A percentile compares a stretch with the other conserved stretches of the same genome.
Evolutionary conservation across 2,113 vertebrate genomes (phyloP).

Genomic region (Eulacestoma nigropectus): DNA sequence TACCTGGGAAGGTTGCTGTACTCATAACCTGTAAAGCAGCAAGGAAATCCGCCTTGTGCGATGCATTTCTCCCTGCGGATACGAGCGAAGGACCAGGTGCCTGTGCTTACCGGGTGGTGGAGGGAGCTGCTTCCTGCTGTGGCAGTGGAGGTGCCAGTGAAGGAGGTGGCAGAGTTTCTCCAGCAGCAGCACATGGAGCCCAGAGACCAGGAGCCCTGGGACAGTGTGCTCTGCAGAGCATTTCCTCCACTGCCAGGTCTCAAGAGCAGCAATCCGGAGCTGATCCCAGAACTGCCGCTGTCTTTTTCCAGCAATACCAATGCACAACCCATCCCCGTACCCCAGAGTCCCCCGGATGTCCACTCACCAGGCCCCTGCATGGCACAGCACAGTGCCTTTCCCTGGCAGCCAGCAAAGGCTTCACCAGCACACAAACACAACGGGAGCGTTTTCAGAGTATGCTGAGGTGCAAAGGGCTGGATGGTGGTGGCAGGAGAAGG

Average conservation of each 20-base stretch:
- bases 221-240: background rate
- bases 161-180: background rate
- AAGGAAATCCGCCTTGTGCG: accelerated
- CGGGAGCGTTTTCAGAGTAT: background rate
- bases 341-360: too few species aligned
- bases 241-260: background rate
- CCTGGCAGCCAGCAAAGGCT: background rate
- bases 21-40: background rate
- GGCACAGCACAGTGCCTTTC: too few species aligned
- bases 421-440: background rate
- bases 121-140: background rate
- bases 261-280: accelerated
- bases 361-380: too few species aligned
- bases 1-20: background rate
- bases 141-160: too few species aligned
- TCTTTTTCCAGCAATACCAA: background rate
- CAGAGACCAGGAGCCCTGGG: background rate
- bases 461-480: background rate
- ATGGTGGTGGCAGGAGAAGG: background rate
- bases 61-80: background rate
- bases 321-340: background rate
- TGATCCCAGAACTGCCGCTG: accelerated
- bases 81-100: background rate
- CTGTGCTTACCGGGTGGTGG: background rate
- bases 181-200: background rate